phyloP scores from a whole-genome alignment of 1,140 invertebrate genomes.

The Drosophila kepulauana region DNA sequence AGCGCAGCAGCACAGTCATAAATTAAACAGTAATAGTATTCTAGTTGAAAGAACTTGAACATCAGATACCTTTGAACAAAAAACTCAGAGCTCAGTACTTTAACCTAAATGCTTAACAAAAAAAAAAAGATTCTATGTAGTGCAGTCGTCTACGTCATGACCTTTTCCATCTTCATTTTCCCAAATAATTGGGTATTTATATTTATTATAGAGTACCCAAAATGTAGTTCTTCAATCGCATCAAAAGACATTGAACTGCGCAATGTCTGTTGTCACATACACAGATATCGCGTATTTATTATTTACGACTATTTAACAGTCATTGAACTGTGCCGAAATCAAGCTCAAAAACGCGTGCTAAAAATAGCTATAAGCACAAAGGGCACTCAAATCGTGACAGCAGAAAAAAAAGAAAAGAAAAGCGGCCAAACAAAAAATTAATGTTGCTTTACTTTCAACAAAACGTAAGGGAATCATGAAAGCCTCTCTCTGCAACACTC shows the following conservation, averaged over 20 bases:
- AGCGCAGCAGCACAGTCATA: constrained; percentile 4
- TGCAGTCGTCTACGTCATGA: background rate
- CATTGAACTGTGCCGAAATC: constrained; percentile 62
- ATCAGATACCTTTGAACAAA: background rate
- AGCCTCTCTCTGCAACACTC: constrained; percentile 9
- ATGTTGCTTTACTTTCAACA: constrained; percentile 2
- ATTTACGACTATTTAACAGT: constrained; percentile 74
- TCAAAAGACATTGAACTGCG: constrained; percentile 2
- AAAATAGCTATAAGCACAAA: constrained; percentile 61
- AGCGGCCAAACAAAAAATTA: constrained; percentile 15
- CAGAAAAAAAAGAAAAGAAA: constrained; percentile 25
- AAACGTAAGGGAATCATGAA: constrained; percentile 50
- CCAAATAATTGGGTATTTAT: background rate
- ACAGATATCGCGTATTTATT: constrained; percentile 51
- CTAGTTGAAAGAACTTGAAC: background rate
- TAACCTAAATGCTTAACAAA: too few species aligned
- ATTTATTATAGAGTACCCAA: background rate
- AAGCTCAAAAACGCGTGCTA: constrained; percentile 45
- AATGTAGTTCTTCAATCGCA: background rate
- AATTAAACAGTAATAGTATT: background rate
- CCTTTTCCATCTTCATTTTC: background rate
- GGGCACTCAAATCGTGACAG: constrained; percentile 28
- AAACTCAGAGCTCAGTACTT: too few species aligned
- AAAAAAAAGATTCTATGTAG: too few species aligned
- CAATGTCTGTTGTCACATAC: background rate